Percentiles rank a stretch among this genome's conserved stretches.
Evolutionary conservation across 2,888 invertebrate genomes (phyloP).

Genomic region (Spicauda simplicius): DNA sequence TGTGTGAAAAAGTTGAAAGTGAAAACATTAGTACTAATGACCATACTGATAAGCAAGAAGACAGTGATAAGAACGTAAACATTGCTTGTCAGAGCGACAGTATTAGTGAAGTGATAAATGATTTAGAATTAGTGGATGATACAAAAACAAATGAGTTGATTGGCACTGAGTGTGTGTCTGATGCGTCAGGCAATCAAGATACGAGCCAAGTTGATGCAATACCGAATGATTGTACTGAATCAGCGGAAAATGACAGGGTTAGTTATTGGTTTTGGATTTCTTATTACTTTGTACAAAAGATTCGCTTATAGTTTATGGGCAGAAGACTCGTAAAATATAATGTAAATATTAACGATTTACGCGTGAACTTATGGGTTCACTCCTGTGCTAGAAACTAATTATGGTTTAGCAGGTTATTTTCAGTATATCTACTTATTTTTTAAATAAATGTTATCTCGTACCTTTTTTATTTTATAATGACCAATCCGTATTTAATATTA

Average conservation of each 20-base stretch:
- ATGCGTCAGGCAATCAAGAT: slow-evolving; percentile 19
- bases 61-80: slow-evolving; percentile 32
- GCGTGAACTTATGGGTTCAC: too few species aligned
- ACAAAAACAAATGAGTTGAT: slow-evolving; percentile 34
- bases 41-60: neutral
- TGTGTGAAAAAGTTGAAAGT: neutral
- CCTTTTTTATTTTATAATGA: too few species aligned
- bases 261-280: neutral
- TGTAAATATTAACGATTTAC: neutral
- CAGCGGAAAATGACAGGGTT: slow-evolving; percentile 7
- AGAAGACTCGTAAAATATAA: too few species aligned
- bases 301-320: neutral
- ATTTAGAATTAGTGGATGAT: slow-evolving; percentile 16
- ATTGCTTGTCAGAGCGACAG: slow-evolving; percentile 27
- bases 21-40: slow-evolving; percentile 9
- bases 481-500: too few species aligned
- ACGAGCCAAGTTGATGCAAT: slow-evolving; percentile 1
- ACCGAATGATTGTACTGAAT: slow-evolving; percentile 8
- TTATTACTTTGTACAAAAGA: neutral
- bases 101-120: slow-evolving; percentile 21
- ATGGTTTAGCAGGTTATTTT: too few species aligned
- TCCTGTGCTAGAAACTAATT: too few species aligned
- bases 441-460: too few species aligned
- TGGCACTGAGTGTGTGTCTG: slow-evolving; percentile 4
- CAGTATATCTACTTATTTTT: too few species aligned